phyloP scores from a whole-genome alignment of 2,888 invertebrate genomes.

The Agrotis segetum region DNA sequence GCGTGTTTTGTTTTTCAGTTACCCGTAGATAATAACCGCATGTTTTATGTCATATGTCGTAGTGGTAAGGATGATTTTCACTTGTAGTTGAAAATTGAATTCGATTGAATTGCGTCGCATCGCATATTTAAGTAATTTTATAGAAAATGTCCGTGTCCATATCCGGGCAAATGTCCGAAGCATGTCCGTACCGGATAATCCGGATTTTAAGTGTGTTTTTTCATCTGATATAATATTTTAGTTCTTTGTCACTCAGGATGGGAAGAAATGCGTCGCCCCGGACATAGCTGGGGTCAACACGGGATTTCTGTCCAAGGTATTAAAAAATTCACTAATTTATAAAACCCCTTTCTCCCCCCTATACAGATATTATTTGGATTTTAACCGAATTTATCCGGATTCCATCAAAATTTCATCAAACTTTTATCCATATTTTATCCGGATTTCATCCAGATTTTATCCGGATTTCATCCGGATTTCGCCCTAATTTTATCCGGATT shows the following conservation, averaged over 20 bases:
- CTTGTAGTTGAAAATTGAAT: too few species aligned
- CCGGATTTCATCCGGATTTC: constrained; percentile 2
- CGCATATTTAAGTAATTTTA: background rate
- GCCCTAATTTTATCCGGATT: too few species aligned
- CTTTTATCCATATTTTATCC: background rate
- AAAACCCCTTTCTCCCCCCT: background rate
- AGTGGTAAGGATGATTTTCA: too few species aligned
- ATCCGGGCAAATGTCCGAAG: background rate
- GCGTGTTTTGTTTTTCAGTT: too few species aligned
- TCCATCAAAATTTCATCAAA: too few species aligned
- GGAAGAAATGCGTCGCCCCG: constrained; percentile 50
- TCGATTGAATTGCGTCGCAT: too few species aligned
- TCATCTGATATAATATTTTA: constrained; percentile 57
- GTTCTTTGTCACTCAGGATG: constrained; percentile 49
- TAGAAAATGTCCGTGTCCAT: background rate
- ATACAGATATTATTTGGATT: background rate
- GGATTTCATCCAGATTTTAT: background rate
- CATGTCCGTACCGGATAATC: background rate
- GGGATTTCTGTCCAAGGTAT: constrained; percentile 57
- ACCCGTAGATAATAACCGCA: too few species aligned
- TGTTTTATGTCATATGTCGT: too few species aligned
- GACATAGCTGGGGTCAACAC: constrained; percentile 48
- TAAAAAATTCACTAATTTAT: constrained; percentile 29
- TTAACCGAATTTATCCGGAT: too few species aligned
- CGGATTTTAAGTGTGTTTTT: constrained; percentile 13